These are phyloP conservation scores for Apogon talboti DNA, from an alignment of 2,797 vertebrate species.

Conservation along the genomic window DNA sequence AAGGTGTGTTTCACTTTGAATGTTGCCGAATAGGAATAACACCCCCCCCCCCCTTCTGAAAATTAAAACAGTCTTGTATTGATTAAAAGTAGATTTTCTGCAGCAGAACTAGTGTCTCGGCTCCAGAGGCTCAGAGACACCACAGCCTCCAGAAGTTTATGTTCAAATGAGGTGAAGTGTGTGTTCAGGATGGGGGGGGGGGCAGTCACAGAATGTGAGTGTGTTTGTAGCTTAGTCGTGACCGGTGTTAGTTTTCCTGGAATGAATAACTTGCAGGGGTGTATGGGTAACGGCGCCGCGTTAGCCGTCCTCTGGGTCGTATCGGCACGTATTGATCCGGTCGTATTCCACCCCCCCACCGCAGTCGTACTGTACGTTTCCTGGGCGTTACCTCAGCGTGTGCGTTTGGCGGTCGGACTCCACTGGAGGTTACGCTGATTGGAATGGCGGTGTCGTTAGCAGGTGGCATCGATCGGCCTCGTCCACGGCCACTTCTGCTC, in stretches of 20 bases:
- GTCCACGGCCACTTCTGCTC: slow-evolving; percentile 78
- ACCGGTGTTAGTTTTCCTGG: slow-evolving; percentile 77
- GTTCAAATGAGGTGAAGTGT: slow-evolving; percentile 38
- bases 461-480: slow-evolving; percentile 84
- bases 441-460: slow-evolving; percentile 78
- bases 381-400: slow-evolving; percentile 29
- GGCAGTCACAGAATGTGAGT: slow-evolving; percentile 16
- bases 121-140: slow-evolving; percentile 43
- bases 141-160: slow-evolving; percentile 53
- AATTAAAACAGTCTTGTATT: slow-evolving; percentile 47
- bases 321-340: slow-evolving; percentile 63
- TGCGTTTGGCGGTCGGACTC: slow-evolving; percentile 36
- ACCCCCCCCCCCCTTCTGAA: slow-evolving; percentile 14
- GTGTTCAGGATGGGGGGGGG: slow-evolving; percentile 14
- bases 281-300: slow-evolving; percentile 58
- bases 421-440: slow-evolving; percentile 74
- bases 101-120: slow-evolving; percentile 39
- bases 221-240: slow-evolving; percentile 61
- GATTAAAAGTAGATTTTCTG: slow-evolving; percentile 50
- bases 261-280: slow-evolving; percentile 78
- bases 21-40: slow-evolving; percentile 41
- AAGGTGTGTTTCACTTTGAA: slow-evolving; percentile 42
- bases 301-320: slow-evolving; percentile 72
- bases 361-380: slow-evolving; percentile 32
- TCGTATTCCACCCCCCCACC: slow-evolving; percentile 19